These are phyloP conservation scores for Epinotia bilunana DNA, from an alignment of 2,888 invertebrate genomes.

Conservation along the genomic window DNA sequence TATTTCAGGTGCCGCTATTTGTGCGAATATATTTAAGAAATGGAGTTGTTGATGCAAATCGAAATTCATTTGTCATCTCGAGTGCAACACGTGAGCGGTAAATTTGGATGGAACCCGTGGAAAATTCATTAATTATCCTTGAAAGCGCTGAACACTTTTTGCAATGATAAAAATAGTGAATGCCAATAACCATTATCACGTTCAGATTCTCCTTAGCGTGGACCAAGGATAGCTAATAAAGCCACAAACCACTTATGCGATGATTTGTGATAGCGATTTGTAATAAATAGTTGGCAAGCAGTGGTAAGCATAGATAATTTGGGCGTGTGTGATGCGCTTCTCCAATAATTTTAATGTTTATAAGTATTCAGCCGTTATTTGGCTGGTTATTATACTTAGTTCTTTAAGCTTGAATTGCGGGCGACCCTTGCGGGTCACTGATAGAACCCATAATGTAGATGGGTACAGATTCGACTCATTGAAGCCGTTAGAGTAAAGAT, in stretches of 20 bases:
- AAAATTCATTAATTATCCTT: slow-evolving; percentile 15
- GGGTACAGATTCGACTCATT: background rate
- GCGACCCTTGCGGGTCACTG: background rate
- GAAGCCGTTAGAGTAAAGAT: background rate
- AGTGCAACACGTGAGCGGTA: slow-evolving; percentile 6
- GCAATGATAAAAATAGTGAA: background rate
- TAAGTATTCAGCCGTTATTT: slow-evolving; percentile 16
- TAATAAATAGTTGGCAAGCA: slow-evolving; percentile 35
- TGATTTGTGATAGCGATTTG: slow-evolving; percentile 38
- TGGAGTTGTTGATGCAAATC: slow-evolving; percentile 25
- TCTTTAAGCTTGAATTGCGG: background rate
- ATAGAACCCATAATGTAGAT: background rate
- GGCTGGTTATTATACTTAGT: slow-evolving; percentile 23
- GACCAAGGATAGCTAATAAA: slow-evolving; percentile 28
- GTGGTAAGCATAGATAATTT: slow-evolving; percentile 26
- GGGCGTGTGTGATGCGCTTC: slow-evolving; percentile 14
- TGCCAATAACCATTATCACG: slow-evolving; percentile 11
- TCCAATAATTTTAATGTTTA: slow-evolving; percentile 31
- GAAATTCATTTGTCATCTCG: slow-evolving; percentile 19
- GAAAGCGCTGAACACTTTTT: background rate
- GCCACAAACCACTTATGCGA: slow-evolving; percentile 29
- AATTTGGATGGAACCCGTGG: slow-evolving; percentile 9
- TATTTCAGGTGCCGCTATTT: slow-evolving; percentile 43
- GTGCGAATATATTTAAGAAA: slow-evolving; percentile 40
- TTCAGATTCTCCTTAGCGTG: slow-evolving; percentile 9